Conservation (phyloP, 92 coral and sea anemone species). For the Palythoa caribaeorum region DNA sequence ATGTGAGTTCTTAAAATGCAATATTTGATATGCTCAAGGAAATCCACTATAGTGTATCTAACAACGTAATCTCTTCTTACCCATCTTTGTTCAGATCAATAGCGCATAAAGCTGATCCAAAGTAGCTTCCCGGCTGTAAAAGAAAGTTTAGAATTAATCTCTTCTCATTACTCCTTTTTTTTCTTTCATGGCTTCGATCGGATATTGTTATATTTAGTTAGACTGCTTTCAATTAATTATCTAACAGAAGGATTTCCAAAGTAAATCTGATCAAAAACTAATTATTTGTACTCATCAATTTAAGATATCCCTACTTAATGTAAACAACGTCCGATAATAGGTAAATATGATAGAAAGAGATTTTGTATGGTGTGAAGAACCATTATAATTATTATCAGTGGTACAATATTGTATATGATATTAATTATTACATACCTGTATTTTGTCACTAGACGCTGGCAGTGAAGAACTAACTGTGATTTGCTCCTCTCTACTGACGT, state of each 20-base stretch:
- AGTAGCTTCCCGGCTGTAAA: slow-evolving; percentile 76
- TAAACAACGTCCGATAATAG: too few relatives aligned
- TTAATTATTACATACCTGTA: slow-evolving; percentile 23
- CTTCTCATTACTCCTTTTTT: neutral
- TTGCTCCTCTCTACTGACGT: slow-evolving; percentile 22
- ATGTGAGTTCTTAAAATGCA: too few relatives aligned
- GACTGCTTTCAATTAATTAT: neutral
- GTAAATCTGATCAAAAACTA: too few relatives aligned
- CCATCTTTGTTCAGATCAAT: slow-evolving; percentile 88
- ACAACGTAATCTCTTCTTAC: slow-evolving; percentile 45
- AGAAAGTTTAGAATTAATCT: neutral
- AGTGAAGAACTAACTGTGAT: slow-evolving; percentile 63
- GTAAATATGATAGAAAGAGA: too few relatives aligned
- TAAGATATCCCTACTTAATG: too few relatives aligned
- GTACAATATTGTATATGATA: too few relatives aligned
- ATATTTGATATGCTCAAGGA: too few relatives aligned
- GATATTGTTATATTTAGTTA: neutral
- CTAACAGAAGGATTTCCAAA: too few relatives aligned
- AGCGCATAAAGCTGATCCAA: slow-evolving; percentile 83
- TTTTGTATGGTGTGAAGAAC: too few relatives aligned
- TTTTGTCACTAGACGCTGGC: slow-evolving; percentile 31
- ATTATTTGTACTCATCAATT: too few relatives aligned
- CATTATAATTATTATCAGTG: too few relatives aligned
- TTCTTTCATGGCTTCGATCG: neutral
- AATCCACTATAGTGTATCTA: neutral